A percentile compares a stretch with the other conserved stretches of the same genome.
These are phyloP conservation scores for Papilio elwesi DNA, from an alignment of 2,888 invertebrate genomes.

Conservation along the genomic window DNA sequence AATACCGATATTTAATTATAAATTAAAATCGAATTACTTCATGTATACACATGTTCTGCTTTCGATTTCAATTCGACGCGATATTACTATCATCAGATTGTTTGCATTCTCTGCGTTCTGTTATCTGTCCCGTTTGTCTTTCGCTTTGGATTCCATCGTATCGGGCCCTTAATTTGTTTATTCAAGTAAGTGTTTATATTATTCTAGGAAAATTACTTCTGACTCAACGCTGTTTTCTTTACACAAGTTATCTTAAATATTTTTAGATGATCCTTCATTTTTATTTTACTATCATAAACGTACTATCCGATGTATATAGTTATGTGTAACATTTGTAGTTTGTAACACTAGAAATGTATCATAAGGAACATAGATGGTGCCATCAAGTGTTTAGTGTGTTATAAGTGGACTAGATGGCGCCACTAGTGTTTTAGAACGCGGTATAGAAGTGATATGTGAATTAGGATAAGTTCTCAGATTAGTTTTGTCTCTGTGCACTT, in stretches of 20 bases:
- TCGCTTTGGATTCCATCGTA: conserved; percentile 12
- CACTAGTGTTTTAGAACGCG: no score
- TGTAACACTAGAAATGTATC: no score
- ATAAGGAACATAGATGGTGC: no score
- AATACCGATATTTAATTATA: not conserved
- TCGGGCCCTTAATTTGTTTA: conserved; percentile 20
- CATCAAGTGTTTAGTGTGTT: no score
- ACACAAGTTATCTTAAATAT: conserved; percentile 9
- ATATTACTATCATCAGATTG: conserved; percentile 3
- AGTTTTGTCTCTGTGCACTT: no score
- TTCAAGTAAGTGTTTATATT: conserved; percentile 13
- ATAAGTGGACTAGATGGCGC: no score
- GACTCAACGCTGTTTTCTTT: conserved; percentile 9
- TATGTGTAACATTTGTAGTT: no score
- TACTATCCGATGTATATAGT: no score
- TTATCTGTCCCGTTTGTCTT: conserved; percentile 19
- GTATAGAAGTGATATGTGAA: no score
- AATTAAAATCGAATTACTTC: not conserved
- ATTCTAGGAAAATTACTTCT: conserved; percentile 29
- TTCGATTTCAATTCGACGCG: conserved; percentile 19
- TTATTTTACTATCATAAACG: no score
- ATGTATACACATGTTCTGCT: not conserved
- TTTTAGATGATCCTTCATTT: not conserved
- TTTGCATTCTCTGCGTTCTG: not conserved
- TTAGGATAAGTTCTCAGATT: no score